Base-by-base conservation (phyloP, 1,140 invertebrate genomes). In the Phthorimaea operculella region DNA sequence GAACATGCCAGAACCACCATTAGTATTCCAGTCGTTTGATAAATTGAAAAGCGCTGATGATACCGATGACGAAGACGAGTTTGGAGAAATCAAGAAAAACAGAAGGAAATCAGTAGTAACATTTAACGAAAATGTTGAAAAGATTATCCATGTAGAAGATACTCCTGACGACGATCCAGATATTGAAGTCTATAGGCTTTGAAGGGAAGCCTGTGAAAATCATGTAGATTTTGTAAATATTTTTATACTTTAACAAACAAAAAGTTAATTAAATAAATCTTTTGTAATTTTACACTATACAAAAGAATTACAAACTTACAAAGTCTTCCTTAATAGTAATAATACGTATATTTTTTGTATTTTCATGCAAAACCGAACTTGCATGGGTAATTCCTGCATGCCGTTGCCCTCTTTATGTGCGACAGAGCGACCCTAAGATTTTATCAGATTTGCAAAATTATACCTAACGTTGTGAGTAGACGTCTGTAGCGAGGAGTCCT, bases 61-160 rank as follows among this genome's bases (percentile, higher is more conserved):
- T 34, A 62, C 66, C 14, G 72, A 70, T 4, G 76, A 79, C 44
- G 72, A 74, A 48, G 79, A 83, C 55, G 81, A 81, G 66, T 85
- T 76, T 59, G 82, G 82, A 3, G 82, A 85, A 66, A 63, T 42
- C 10, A 67, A 60, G 42, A 65, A 58, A 55, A 45, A 61, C 4
- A 64, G 68, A 60, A 71, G 74, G 54, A 84, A 84, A 62, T 84
- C 81, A n/a, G 77, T 84, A 3, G 81, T 84, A 0, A 84, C 81
- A 2, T 84, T 84, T 53, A 84, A 84, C 59, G 81, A 84, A 62
- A 84, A 84, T 52, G 81, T 83, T 14, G 78, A 83, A 68, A 84
- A 84, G 52, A 84, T 84, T n/a, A 83, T 84, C 55, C 79, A 83
- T 51, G 63, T 84, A 49, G 76, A 84, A 62, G 74, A 83, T 36